Base-by-base conservation (phyloP, 2,113 vertebrate species). In the Paramormyrops kingsleyae region DNA sequence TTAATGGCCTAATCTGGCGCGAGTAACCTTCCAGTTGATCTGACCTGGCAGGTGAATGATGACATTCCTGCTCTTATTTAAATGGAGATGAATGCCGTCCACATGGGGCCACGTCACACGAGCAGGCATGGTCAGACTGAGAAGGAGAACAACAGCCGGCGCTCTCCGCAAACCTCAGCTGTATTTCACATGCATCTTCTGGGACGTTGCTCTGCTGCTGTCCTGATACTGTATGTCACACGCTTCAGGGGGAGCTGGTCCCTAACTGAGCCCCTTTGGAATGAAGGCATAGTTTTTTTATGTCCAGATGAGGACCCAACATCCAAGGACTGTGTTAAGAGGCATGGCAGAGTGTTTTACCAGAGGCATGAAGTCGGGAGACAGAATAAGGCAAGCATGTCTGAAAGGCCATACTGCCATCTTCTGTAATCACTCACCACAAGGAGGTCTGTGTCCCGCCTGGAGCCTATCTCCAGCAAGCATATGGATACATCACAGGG, bases 61-160 rank as follows among this genome's bases (percentile, higher is more conserved):
- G 86, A 87, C 56, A 56, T 42, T 59, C 27, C 86, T 53, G 50
- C 42, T 66, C 56, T 88, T n/a, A 88, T 70, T 66, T 62, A 88
- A 88, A 88, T 88, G 87, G 59, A 88, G 87, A 88, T 88, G 62
- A 70, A 66, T 70, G 56, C 13, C 8, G 46, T 66, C 42, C 62
- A 15, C 39, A 47, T n/a, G 9, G 24, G 62, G 27, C 59, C 66
- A 70, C n/a, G 27, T 66, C n/a, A 70, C 87, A 46, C 44, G 44
- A 5, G 47, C 7, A 70, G 3, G 12, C 56, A 13, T 2, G 59
- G 13, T 12, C 15, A 24, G 4, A 88, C 13, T 8, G 12, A 47
- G 46, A 56, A 56, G 7, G 8, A 39, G 86, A 39, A 87, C 86
- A 56, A 39, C 86, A 39, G 47, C 83, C 13, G n/a, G 4, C 10